Percentiles rank a stretch among this genome's conserved stretches.
These are phyloP conservation scores for Heliornis fulica DNA, from an alignment of 2,113 vertebrate species.

Conservation along the genomic window DNA sequence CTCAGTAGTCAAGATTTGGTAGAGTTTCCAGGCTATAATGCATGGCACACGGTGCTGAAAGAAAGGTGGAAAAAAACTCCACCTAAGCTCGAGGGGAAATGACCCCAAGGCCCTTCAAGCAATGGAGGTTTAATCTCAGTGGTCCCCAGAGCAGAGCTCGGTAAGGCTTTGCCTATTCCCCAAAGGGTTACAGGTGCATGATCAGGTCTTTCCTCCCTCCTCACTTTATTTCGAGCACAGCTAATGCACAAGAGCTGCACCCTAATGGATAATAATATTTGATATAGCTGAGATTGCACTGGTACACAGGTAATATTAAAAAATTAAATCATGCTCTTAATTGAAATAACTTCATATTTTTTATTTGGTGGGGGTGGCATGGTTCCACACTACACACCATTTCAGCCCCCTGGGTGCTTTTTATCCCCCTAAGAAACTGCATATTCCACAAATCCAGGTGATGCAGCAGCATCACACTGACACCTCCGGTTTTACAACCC, in stretches of 20 bases:
- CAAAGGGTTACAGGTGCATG: neutral
- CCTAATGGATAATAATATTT: no score
- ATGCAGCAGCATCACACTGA: accelerated
- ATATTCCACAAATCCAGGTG: neutral
- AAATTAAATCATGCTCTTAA: neutral
- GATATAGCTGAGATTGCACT: neutral
- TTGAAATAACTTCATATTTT: neutral
- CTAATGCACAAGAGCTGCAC: neutral
- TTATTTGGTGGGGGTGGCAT: neutral
- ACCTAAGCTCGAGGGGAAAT: neutral
- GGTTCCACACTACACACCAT: neutral
- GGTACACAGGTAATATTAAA: neutral
- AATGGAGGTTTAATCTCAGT: neutral
- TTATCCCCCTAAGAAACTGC: neutral
- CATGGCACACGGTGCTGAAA: slow-evolving; percentile 14
- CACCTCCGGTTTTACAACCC: neutral
- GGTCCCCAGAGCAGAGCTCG: neutral
- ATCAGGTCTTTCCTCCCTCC: neutral
- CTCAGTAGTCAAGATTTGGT: slow-evolving; percentile 7
- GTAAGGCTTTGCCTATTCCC: neutral
- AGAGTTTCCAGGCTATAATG: slow-evolving; percentile 32
- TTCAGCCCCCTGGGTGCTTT: accelerated
- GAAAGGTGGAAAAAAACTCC: neutral
- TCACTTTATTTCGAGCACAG: neutral
- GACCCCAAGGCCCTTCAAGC: neutral